Conservation (phyloP, 1,140 invertebrate species). For the Pseudobourletiella spinata region DNA sequence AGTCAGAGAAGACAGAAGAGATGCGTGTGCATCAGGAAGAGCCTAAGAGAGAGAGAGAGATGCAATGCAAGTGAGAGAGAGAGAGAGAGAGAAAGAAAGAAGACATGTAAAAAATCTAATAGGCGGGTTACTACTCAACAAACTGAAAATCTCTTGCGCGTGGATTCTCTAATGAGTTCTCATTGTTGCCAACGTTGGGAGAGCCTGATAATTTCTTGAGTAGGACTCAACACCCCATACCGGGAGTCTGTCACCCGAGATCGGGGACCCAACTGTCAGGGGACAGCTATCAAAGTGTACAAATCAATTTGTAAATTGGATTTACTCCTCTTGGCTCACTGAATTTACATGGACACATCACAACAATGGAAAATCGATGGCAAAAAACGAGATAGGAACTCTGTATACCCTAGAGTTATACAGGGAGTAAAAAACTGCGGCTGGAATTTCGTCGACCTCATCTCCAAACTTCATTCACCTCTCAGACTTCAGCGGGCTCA, state of each 20-base stretch:
- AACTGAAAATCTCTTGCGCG: not conserved
- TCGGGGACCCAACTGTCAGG: too few relatives aligned
- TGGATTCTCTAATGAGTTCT: not conserved
- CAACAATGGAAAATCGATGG: slow-evolving; percentile 11
- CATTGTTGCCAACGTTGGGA: not conserved
- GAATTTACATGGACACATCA: slow-evolving; percentile 1
- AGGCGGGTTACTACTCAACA: not conserved
- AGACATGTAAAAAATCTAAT: not conserved
- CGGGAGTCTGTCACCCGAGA: not conserved
- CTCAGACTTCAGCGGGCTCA: slow-evolving; percentile 10
- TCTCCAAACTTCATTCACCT: slow-evolving; percentile 8
- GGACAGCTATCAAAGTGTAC: too few relatives aligned
- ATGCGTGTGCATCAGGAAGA: not conserved
- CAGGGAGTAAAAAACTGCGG: slow-evolving; percentile 5
- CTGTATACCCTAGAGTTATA: not conserved
- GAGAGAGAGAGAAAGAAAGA: not conserved
- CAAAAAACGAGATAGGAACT: not conserved
- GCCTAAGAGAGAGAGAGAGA: not conserved
- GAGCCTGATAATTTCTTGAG: not conserved
- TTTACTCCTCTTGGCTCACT: not conserved
- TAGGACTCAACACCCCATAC: not conserved
- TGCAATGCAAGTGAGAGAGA: not conserved
- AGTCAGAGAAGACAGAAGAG: not conserved
- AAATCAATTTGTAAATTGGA: slow-evolving; percentile 7
- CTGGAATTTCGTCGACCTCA: slow-evolving; percentile 15